phyloP scores from a whole-genome alignment of 2,797 vertebrate genomes.

The Rhincodon typus region DNA sequence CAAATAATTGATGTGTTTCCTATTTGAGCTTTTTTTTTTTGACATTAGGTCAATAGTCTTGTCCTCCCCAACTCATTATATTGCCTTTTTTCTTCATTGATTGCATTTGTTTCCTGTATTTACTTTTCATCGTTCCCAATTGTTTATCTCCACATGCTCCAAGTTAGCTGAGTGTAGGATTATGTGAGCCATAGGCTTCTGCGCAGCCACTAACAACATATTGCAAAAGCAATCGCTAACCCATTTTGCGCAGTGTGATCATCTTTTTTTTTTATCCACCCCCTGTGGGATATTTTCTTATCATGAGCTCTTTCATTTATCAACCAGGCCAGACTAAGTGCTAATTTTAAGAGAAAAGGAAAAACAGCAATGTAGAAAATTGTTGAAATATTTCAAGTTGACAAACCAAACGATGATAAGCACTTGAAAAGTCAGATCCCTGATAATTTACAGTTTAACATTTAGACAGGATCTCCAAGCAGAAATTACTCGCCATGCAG shows the following conservation, averaged over 20 bases:
- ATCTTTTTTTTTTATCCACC: neutral
- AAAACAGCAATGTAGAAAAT: neutral
- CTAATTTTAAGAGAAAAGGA: neutral
- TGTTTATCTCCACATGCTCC: neutral
- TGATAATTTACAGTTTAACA: no score
- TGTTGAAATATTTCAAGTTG: no score
- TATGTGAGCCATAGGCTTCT: neutral
- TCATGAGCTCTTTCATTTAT: neutral
- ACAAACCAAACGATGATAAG: no score
- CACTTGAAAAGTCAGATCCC: no score
- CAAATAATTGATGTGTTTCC: neutral
- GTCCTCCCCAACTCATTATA: neutral
- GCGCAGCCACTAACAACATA: neutral
- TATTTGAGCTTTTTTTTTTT: neutral
- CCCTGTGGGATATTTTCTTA: neutral
- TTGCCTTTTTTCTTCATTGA: neutral
- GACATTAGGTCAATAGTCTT: neutral
- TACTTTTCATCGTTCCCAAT: neutral
- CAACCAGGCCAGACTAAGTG: neutral
- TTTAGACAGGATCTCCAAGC: neutral
- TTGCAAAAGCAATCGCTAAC: neutral
- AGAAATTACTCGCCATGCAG: neutral
- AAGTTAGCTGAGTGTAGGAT: neutral
- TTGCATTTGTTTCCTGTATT: neutral
- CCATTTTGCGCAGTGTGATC: neutral